phyloP scores from a whole-genome alignment of 2,113 vertebrate species.

The Marmota monax region DNA sequence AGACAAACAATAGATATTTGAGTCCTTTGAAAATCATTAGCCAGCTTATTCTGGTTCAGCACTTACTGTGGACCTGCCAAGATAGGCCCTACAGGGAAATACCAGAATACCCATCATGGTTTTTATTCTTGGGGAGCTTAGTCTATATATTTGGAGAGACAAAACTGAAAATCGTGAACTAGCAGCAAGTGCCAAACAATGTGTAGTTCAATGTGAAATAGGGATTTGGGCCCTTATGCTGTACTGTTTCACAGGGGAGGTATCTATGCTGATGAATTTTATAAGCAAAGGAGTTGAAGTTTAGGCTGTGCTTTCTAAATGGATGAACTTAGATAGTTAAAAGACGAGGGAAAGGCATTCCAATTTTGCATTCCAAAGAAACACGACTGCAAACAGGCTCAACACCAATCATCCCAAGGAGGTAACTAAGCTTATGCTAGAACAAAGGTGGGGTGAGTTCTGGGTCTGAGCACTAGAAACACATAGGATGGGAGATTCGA shows the following conservation, averaged over 20 bases:
- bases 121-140: neutral
- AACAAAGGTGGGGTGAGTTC: neutral
- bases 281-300: neutral
- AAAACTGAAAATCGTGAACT: neutral
- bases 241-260: neutral
- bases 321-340: neutral
- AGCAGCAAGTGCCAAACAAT: neutral
- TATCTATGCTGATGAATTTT: neutral
- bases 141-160: neutral
- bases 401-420: neutral
- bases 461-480: neutral
- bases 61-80: neutral
- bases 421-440: neutral
- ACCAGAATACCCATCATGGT: neutral
- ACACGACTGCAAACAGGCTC: neutral
- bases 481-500: neutral
- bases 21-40: neutral
- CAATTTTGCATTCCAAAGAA: neutral
- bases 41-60: neutral
- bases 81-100: neutral
- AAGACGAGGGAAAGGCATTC: neutral
- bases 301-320: neutral
- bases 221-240: too few species aligned
- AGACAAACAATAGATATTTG: neutral
- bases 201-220: too few species aligned